Evolutionary conservation across 2,888 invertebrate species (phyloP).

Genomic region (Apamea crenata): DNA sequence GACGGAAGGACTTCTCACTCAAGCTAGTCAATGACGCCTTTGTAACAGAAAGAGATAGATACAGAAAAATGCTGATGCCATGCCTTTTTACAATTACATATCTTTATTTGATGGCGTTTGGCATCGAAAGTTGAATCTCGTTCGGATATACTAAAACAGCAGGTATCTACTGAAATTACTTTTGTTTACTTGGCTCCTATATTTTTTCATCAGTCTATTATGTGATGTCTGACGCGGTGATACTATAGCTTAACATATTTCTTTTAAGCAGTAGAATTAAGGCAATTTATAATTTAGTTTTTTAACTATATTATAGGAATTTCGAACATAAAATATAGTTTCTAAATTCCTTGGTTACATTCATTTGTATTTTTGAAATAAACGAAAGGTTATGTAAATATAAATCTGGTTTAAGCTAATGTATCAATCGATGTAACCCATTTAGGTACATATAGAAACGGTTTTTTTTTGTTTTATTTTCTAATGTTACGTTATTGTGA

Average conservation of each 20-base stretch:
- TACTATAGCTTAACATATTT: conserved; percentile 30
- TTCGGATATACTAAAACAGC: conserved; percentile 16
- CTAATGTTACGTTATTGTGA: conserved; percentile 50
- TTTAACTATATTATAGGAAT: conserved; percentile 34
- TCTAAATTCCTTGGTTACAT: conserved; percentile 41
- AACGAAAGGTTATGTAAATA: conserved; percentile 38
- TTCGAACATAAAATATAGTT: conserved; percentile 40
- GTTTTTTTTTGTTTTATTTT: conserved; percentile 36
- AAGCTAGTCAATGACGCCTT: background rate
- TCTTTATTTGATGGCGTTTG: background rate
- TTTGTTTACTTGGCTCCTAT: conserved; percentile 25
- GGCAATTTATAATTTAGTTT: conserved; percentile 42
- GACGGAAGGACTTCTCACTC: background rate
- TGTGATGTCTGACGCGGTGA: conserved; percentile 45
- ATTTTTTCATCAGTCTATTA: conserved; percentile 30
- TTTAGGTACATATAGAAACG: conserved; percentile 16
- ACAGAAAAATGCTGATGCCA: background rate
- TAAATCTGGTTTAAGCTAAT: conserved; percentile 33
- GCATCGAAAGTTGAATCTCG: conserved; percentile 56
- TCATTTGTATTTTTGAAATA: conserved; percentile 29
- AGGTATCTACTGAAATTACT: background rate
- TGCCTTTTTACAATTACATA: background rate
- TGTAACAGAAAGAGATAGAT: background rate
- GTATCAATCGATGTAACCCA: conserved; percentile 40
- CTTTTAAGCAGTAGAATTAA: conserved; percentile 29